Percentiles rank a stretch among this genome's conserved stretches.
phyloP scores from a whole-genome alignment of 2,797 vertebrate genomes.

The Morelia viridis region DNA sequence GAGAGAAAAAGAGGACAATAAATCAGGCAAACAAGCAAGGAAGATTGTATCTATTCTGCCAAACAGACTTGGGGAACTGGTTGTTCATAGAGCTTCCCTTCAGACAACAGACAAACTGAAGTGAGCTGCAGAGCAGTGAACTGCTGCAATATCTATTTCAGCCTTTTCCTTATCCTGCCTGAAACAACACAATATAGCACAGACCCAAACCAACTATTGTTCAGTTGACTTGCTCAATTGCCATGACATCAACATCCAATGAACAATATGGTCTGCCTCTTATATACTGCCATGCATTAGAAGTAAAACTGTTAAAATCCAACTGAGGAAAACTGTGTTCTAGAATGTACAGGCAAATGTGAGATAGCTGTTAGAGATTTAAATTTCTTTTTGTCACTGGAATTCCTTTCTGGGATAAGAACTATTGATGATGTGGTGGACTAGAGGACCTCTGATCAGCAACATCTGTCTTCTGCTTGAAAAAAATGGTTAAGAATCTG shows the following conservation, averaged over 20 bases:
- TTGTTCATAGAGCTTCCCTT: neutral
- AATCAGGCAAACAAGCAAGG: neutral
- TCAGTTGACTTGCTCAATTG: neutral
- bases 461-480: neutral
- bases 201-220: neutral
- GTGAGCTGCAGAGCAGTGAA: neutral
- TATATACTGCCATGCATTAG: neutral
- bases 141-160: neutral
- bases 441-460: neutral
- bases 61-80: neutral
- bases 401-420: neutral
- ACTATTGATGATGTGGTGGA: neutral
- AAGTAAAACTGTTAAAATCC: neutral
- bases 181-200: neutral
- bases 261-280: neutral
- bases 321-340: neutral
- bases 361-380: neutral
- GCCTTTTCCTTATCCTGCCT: neutral
- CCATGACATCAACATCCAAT: neutral
- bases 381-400: neutral
- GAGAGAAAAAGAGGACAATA: neutral
- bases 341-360: neutral
- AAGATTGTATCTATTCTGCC: neutral
- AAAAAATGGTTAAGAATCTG: neutral
- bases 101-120: neutral